Base-by-base conservation (phyloP, 1,140 invertebrate species). In the Tribolium castaneum region DNA sequence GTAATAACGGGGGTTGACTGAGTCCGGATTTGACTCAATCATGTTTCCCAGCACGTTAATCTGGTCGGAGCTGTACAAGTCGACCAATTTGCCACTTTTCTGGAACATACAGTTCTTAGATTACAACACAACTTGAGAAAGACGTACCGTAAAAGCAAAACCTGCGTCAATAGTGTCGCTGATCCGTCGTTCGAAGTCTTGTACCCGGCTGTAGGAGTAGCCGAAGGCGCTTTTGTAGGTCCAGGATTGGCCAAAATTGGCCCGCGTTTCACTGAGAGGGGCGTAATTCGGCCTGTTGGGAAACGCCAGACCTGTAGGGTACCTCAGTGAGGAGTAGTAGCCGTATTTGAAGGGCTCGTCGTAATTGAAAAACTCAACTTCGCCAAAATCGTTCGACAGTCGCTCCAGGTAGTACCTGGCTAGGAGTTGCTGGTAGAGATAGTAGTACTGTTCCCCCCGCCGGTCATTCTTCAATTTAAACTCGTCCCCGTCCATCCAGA, bases 391-490 rank as follows among this genome's bases (percentile, higher is more conserved):
- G 78, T 92, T 90, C 5, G 92, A 90, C 49, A 93, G 82, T 80
- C 92, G 90, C 84, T 94, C 92, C 83, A 93, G 83, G 77, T 93
- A 90, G 85, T 93, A 94, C 77, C 91, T 90, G 39, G 88, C 86
- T 54, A 93, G 56, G 1, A 93, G 70, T 83, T 91, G 90, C 77
- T 91, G 91, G 72, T 91, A 88, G 2, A 84, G 78, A 39, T 66
- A 66, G n/a, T 66, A 66, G 30, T 66, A 66, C 10, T 66, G 59
- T 35, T 66, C 59, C 10, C 92, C 80, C 59, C 91, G 90, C 49
- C 87, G 85, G 71, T 90, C 87, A 70, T 89, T 87, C 0, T 86
- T 83, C 39, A 90, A 75, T 25, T 88, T 85, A 80, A 87, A 88
- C 7, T 88, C 79, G 7, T 89, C 84, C 72, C 87, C 87, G 78